phyloP scores from a whole-genome alignment of 2,113 vertebrate genomes.

The Centropus bengalensis region DNA sequence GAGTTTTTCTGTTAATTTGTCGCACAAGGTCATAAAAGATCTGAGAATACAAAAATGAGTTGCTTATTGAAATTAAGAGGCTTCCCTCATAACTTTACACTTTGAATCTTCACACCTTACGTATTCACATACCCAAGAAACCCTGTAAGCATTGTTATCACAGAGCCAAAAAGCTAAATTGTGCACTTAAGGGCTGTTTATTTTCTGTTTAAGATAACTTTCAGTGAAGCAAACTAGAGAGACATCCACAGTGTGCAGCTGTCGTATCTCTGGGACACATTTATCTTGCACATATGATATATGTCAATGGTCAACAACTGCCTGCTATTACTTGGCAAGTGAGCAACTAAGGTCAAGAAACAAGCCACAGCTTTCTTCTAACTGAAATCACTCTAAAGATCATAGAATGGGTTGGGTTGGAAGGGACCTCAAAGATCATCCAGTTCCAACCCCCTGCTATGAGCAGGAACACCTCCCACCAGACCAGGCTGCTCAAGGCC shows the following conservation, averaged over 20 bases:
- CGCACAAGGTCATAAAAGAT: slow-evolving; percentile 95
- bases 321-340: neutral
- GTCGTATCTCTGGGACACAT: neutral
- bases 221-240: neutral
- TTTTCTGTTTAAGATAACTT: neutral
- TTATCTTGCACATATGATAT: neutral
- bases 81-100: neutral
- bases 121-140: neutral
- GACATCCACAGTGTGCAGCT: neutral
- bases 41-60: slow-evolving; percentile 70
- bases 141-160: neutral
- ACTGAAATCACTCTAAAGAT: neutral
- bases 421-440: too few relatives aligned
- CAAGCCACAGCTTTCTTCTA: neutral
- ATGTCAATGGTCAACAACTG: neutral
- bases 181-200: neutral
- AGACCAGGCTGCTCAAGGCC: too few relatives aligned
- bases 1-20: slow-evolving; percentile 96
- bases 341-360: neutral
- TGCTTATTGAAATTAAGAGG: neutral
- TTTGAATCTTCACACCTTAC: neutral
- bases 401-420: too few relatives aligned
- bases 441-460: too few relatives aligned
- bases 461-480: too few relatives aligned
- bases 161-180: neutral